Base-by-base conservation (phyloP, 2,888 invertebrate species). In the Cataglyphis altisquamis region DNA sequence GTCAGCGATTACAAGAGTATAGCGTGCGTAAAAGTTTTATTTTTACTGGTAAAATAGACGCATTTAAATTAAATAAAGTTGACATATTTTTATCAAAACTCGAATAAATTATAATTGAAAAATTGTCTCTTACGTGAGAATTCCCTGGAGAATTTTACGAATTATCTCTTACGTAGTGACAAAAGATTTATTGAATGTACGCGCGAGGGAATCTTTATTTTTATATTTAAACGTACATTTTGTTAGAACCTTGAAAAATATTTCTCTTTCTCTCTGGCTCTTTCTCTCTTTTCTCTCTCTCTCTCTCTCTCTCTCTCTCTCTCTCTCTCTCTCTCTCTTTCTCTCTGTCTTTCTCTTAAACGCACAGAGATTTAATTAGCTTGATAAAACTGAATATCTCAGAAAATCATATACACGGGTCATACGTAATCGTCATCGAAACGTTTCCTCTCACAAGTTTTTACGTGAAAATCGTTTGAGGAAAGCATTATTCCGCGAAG, bases 391-490 rank as follows among this genome's bases (percentile, higher is more conserved):
- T 6, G 32, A 36, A 6, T 36, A 36, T 36, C 32, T 36, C 32
- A 36, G 5, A 73, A 62, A 73, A 60, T 10, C 1, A 5, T 36
- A 36, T 36, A 36, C 0, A 6, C 3, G 3, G 25, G 5, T 2
- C 48, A 18, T 15, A 21, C 15, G 5, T 67, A 66, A 57, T 67
- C 0, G 4, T 41, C 15, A 9, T 29, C 25, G 66, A 45, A 8
- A 6, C 3, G n/a, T 36, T 52, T 36, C 18, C 6, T 21, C 25
- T 36, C 48, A 3, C 3, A 5, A 12, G 0, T 32, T 67, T 66
- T 15, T 55, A 32, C 18, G 6, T 78, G 18, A 12, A 60, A 68
- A 68, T 68, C n/a, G 18, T 75, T 75, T 36, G n/a, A n/a, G 32
- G 3, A 48, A 45, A 45, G 12, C 41, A 0, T 32, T 8, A 18